phyloP scores from a whole-genome alignment of 2,888 invertebrate genomes.

The Candidula unifasciata region DNA sequence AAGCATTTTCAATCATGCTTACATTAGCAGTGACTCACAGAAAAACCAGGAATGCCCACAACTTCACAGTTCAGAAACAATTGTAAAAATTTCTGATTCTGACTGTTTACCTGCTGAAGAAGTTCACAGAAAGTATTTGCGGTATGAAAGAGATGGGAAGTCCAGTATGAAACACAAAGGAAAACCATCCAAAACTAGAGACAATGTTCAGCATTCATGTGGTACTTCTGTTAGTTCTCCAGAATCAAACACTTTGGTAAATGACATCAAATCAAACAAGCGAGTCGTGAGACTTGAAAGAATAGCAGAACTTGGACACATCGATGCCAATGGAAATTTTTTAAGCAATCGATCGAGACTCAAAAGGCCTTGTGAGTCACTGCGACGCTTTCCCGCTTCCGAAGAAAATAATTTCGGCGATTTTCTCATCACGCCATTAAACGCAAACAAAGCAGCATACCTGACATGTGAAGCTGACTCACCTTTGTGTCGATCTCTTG shows the following conservation, averaged over 20 bases:
- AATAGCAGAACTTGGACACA: neutral
- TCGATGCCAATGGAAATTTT: neutral
- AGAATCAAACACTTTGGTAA: neutral
- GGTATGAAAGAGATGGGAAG: too few species aligned
- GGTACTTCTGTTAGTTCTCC: neutral
- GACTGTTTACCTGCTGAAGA: neutral
- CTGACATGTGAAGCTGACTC: constrained; percentile 17
- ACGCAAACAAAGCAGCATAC: constrained; percentile 17
- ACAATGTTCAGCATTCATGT: too few species aligned
- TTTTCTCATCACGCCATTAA: neutral
- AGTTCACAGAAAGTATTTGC: too few species aligned
- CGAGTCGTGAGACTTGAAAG: neutral
- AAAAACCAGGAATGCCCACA: neutral
- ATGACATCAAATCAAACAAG: neutral
- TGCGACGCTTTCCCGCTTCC: neutral
- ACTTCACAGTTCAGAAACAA: constrained; percentile 1
- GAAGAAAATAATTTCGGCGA: neutral
- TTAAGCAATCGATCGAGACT: neutral
- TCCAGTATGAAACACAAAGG: too few species aligned
- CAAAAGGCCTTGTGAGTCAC: neutral
- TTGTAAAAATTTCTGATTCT: neutral
- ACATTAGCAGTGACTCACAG: neutral
- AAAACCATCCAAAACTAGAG: too few species aligned
- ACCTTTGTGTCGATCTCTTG: constrained; percentile 14
- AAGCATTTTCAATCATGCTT: constrained; percentile 30